These are phyloP conservation scores for Sinonovacula constricta DNA, from an alignment of 1,140 invertebrate species.

Conservation along the genomic window DNA sequence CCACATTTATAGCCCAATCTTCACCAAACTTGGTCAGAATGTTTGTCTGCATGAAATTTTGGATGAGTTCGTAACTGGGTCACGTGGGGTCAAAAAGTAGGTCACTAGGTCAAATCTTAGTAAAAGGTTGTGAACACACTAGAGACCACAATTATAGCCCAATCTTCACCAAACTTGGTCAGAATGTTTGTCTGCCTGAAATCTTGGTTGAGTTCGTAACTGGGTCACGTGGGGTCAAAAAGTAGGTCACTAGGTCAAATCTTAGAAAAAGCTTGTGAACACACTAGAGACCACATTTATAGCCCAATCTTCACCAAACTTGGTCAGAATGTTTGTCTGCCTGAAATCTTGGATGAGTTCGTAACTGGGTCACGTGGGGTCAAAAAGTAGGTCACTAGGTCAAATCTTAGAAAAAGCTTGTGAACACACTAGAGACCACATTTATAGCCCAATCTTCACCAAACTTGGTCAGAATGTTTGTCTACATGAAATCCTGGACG, in stretches of 20 bases:
- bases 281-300: background rate
- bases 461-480: constrained; percentile 1
- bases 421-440: background rate
- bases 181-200: background rate
- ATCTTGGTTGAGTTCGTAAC: background rate
- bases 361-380: background rate
- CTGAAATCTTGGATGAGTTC: background rate
- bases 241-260: background rate
- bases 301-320: background rate
- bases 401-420: background rate
- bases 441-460: background rate
- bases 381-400: background rate
- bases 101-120: background rate
- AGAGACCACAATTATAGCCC: background rate
- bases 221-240: background rate
- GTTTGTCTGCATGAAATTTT: background rate
- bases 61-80: background rate
- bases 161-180: background rate
- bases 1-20: background rate
- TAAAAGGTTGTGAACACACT: background rate
- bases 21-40: background rate
- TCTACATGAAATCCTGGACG: background rate
- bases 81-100: background rate
- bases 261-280: background rate
- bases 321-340: background rate